Percentiles rank a stretch among this genome's conserved stretches.
These are phyloP conservation scores for Yponomeuta plumbellus DNA, from an alignment of 2,888 invertebrate genomes.

Conservation along the genomic window DNA sequence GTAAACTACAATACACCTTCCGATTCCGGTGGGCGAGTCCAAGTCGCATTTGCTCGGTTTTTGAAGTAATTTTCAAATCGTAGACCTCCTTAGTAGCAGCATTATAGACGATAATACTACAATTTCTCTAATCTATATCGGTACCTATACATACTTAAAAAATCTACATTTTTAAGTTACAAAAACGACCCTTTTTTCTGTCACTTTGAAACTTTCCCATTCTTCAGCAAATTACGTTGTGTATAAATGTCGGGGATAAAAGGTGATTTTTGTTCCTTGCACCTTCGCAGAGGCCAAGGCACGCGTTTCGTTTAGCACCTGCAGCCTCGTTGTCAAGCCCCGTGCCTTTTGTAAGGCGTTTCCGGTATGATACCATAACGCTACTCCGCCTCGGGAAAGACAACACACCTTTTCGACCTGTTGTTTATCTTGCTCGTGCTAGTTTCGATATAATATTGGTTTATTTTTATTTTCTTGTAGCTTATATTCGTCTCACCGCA, in stretches of 20 bases:
- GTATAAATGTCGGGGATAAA: neutral
- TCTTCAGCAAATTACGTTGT: neutral
- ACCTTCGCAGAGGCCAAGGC: conserved; percentile 23
- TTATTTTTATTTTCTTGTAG: neutral
- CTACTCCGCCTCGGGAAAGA: neutral
- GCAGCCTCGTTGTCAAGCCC: conserved; percentile 20
- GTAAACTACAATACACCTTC: no score
- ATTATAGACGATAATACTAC: no score
- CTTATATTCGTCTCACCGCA: neutral
- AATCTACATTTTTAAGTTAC: no score
- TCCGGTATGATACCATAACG: conserved; percentile 16
- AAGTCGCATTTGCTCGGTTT: no score
- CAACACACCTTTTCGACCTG: neutral
- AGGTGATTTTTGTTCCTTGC: conserved; percentile 7
- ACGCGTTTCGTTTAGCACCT: conserved; percentile 25
- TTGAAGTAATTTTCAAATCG: no score
- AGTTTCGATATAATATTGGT: neutral
- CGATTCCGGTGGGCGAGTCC: no score
- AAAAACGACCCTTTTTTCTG: no score
- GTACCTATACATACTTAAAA: no score
- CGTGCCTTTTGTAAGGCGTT: conserved; percentile 19
- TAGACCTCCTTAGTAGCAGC: no score
- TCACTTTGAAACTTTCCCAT: neutral
- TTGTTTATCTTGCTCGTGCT: neutral
- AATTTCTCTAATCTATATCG: no score